Evolutionary conservation across 1,140 invertebrate species (phyloP).

Genomic region (Brachionus calyciflorus): DNA sequence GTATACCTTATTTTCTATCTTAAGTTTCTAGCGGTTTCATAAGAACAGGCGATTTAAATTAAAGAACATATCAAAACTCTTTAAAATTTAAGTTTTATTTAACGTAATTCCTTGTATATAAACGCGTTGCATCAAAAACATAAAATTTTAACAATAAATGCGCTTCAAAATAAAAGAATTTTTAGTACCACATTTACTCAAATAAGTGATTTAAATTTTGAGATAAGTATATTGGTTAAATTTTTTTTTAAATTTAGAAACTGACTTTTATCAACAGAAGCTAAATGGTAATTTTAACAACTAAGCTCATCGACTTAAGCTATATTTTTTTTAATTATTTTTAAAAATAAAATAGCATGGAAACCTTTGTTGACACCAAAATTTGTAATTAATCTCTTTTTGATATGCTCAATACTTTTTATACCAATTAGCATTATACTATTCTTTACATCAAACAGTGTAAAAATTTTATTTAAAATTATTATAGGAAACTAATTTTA

Average conservation of each 20-base stretch:
- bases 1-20: too few species aligned
- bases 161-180: too few species aligned
- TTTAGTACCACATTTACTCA: too few species aligned
- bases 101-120: too few species aligned
- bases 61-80: too few species aligned
- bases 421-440: constrained; percentile 86
- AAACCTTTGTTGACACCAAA: constrained; percentile 96
- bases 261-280: constrained; percentile 6
- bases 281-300: background rate
- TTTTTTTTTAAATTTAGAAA: background rate
- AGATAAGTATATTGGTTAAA: too few species aligned
- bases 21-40: too few species aligned
- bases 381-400: constrained; percentile 92
- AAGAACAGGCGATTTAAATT: too few species aligned
- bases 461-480: constrained; percentile 47
- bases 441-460: constrained; percentile 63
- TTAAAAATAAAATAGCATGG: constrained; percentile 69
- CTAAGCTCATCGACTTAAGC: background rate
- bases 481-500: background rate
- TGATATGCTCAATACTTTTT: constrained; percentile 91
- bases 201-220: too few species aligned
- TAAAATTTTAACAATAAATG: too few species aligned
- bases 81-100: too few species aligned
- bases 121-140: too few species aligned
- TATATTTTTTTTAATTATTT: background rate